Evolutionary conservation across 2,888 invertebrate species (phyloP).

Genomic region (Lacanobia wlatinum): DNA sequence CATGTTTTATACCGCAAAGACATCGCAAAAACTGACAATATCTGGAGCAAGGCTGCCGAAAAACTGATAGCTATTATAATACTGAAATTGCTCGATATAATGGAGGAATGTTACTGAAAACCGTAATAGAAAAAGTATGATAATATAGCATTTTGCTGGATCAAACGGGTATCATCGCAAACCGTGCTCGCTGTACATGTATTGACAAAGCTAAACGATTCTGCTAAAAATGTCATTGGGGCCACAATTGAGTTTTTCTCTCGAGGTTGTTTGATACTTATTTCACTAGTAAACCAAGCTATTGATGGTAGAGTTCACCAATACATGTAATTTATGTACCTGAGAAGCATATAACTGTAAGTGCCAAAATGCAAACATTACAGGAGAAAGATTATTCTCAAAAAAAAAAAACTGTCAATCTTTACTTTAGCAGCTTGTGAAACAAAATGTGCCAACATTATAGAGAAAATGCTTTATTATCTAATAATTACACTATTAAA

Average conservation of each 20-base stretch:
- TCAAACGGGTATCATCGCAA: background rate
- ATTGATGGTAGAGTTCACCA: too few species aligned
- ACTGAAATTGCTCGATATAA: conserved; percentile 54
- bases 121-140: conserved; percentile 11
- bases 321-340: too few species aligned
- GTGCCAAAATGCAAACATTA: too few species aligned
- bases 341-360: too few species aligned
- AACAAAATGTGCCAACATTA: too few species aligned
- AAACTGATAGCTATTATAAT: conserved; percentile 70
- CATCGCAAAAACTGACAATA: conserved; percentile 77
- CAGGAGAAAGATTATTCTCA: too few species aligned
- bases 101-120: conserved; percentile 43
- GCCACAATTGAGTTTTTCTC: background rate
- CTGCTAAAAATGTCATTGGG: background rate
- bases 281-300: too few species aligned
- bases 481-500: too few species aligned
- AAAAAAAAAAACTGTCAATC: too few species aligned
- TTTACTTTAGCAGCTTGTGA: too few species aligned
- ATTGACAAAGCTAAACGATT: background rate
- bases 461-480: too few species aligned
- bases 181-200: background rate
- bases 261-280: too few species aligned
- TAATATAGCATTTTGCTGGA: background rate
- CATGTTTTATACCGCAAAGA: conserved; percentile 78
- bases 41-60: conserved; percentile 82